Evolutionary conservation across 2,888 invertebrate species (phyloP).

Genomic region (Bombylius major): DNA sequence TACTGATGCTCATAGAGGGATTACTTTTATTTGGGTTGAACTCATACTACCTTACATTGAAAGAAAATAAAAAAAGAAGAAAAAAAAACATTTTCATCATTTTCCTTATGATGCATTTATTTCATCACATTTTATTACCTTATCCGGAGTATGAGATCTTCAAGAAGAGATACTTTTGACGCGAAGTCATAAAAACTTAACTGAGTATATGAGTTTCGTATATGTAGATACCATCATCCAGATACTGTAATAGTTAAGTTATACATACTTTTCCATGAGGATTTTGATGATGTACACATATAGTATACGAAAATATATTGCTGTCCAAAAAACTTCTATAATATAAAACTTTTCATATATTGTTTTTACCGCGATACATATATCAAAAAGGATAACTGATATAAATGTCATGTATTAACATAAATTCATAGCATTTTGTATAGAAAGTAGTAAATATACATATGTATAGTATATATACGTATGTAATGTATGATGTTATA

Average conservation of each 20-base stretch:
- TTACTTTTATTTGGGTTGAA: too few relatives aligned
- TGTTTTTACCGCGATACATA: neutral
- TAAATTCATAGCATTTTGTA: too few relatives aligned
- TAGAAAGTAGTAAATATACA: too few relatives aligned
- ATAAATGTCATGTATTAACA: neutral
- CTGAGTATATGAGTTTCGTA: neutral
- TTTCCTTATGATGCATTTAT: constrained; percentile 3
- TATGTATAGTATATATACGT: neutral
- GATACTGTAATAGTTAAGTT: too few relatives aligned
- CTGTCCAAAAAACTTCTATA: neutral
- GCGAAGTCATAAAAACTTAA: neutral
- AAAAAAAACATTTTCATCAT: neutral
- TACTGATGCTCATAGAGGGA: too few relatives aligned
- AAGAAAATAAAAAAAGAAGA: too few relatives aligned
- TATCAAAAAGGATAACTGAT: too few relatives aligned
- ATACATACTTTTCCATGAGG: neutral
- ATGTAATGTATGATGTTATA: too few relatives aligned
- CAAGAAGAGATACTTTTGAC: neutral
- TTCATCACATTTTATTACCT: constrained; percentile 13
- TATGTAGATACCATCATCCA: too few relatives aligned
- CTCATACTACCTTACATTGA: too few relatives aligned
- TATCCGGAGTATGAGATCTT: neutral
- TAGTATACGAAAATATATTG: neutral
- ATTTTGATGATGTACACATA: neutral
- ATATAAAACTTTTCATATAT: neutral